Evolutionary conservation across 1,140 invertebrate species (phyloP), one percentile per base, ranked within the genome.

Genomic region (Heliconius hewitsoni): DNA sequence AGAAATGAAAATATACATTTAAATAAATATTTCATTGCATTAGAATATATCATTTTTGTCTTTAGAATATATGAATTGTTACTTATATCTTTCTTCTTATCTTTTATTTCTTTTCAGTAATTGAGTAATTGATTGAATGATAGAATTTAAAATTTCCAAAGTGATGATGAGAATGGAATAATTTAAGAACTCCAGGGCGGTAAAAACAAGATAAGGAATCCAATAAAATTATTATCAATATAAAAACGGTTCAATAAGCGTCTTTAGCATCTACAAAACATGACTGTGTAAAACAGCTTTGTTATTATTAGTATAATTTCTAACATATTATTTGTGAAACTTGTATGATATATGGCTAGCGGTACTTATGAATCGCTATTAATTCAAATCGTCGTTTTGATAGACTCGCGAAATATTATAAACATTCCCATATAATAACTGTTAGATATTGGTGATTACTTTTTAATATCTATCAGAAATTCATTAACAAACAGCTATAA

Each of bases 351-450:
- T 66, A 66, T 30, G n/a, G 23, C n/a, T 30, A 66, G 13, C 60
- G 60, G 60, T 27, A 4, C 27, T 30, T 66, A 16, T 66, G 60
- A 27, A 30, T 66, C 60, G 60, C 60, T 9, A 66, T 66, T 66
- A 18, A 30, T 27, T 30, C 60, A 30, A 66, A 66, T 30, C 60
- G 60, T 66, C 71, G 37, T 72, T 72, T 72, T 42, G 71, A 72
- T 66, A 66, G 60, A 66, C 27, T 30, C 60, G 60, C 27, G 27
- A 30, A 30, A 30, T 8, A 66, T 66, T 66, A 66, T 66, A 66
- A 66, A 66, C 23, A 30, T 16, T 11, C 13, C 3, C 2, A 66
- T 23, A 66, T 66, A 66, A 66, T 30, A 16, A n/a, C 5, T 66
- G 60, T 66, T 60, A 60, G 19, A 60, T 60, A 60, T 60, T 60